Conservation (phyloP, 2,888 invertebrate species). For the Leucoma salicis region DNA sequence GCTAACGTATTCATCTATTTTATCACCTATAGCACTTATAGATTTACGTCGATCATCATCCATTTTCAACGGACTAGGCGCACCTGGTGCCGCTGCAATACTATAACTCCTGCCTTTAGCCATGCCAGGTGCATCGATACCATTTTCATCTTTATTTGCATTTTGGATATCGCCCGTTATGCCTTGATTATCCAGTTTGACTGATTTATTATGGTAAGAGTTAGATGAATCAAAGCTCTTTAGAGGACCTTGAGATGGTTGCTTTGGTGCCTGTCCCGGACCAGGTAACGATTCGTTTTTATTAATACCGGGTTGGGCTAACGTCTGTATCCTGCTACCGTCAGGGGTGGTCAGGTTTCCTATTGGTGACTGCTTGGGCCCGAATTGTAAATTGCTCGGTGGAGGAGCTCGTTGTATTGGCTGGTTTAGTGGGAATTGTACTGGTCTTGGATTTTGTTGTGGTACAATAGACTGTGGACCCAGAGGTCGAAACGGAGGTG, state of each 20-base stretch:
- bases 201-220: conserved; percentile 59
- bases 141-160: conserved; percentile 60
- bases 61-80: conserved; percentile 66
- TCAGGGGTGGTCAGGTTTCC: conserved; percentile 62
- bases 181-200: conserved; percentile 73
- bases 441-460: conserved; percentile 57
- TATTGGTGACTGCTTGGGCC: conserved; percentile 69
- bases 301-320: conserved; percentile 47
- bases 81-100: conserved; percentile 74
- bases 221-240: conserved; percentile 62
- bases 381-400: conserved; percentile 74
- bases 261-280: conserved; percentile 56
- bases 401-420: conserved; percentile 67
- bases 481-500: conserved; percentile 56
- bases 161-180: conserved; percentile 55
- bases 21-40: conserved; percentile 71
- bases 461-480: conserved; percentile 65
- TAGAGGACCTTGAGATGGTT: conserved; percentile 68
- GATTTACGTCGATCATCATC: conserved; percentile 80
- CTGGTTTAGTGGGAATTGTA: conserved; percentile 54
- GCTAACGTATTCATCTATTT: conserved; percentile 60
- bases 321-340: conserved; percentile 46
- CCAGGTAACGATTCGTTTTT: conserved; percentile 48
- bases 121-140: conserved; percentile 63
- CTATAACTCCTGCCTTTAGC: conserved; percentile 80